Evolutionary conservation across 2,113 vertebrate species (phyloP).

Genomic region (Oxygymnocypris stewartii): DNA sequence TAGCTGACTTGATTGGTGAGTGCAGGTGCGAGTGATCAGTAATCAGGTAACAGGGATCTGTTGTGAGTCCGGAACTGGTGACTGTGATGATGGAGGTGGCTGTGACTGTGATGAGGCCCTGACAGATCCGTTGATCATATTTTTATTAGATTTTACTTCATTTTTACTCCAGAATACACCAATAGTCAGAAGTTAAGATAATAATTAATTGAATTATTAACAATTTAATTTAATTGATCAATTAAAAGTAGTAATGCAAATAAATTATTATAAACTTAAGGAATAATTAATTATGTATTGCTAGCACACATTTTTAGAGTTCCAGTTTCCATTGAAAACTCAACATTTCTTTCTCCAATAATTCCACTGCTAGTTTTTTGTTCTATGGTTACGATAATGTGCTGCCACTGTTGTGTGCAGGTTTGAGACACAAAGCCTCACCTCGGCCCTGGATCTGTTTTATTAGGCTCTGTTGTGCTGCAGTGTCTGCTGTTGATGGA

Average conservation of each 20-base stretch:
- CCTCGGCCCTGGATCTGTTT: not conserved
- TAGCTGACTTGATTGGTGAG: too few relatives aligned
- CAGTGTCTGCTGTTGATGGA: constrained; percentile 40
- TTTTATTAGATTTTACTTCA: not conserved
- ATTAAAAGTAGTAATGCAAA: too few relatives aligned
- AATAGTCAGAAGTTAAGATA: not conserved
- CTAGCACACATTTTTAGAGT: too few relatives aligned
- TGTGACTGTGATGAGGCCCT: too few relatives aligned
- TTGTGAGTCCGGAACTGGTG: too few relatives aligned
- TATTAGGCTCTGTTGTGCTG: constrained; percentile 10
- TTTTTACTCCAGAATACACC: not conserved
- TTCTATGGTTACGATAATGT: not conserved
- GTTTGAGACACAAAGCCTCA: not conserved
- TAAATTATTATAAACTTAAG: too few relatives aligned
- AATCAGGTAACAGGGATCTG: too few relatives aligned
- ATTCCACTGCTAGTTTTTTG: not conserved
- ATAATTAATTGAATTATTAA: not conserved
- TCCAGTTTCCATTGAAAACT: too few relatives aligned
- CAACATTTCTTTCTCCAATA: not conserved
- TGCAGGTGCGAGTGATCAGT: too few relatives aligned
- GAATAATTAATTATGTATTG: not conserved
- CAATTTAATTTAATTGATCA: not conserved
- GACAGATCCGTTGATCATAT: not conserved
- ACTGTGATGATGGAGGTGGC: too few relatives aligned
- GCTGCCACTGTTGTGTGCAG: not conserved